Conservation (phyloP, 2,113 vertebrate species). For the Carassius gibelio region DNA sequence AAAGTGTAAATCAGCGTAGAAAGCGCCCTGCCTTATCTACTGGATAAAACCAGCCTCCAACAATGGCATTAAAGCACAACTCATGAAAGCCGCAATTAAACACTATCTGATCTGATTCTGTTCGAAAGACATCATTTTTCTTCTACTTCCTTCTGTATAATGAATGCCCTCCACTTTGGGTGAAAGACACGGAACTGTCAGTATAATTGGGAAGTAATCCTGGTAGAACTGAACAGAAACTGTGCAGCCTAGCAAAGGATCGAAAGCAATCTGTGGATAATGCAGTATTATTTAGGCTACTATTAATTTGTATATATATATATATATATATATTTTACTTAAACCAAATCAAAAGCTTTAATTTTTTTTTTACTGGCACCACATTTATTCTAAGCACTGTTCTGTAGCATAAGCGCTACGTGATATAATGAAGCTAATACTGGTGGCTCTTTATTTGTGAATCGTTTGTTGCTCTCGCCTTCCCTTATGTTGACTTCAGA, state of each 20-base stretch:
- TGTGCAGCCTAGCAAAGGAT: background rate
- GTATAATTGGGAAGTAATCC: slow-evolving; percentile 4
- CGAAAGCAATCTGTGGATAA: background rate
- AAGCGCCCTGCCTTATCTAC: slow-evolving; percentile 69
- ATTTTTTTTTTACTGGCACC: no score
- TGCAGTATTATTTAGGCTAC: background rate
- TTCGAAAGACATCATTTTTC: slow-evolving; percentile 20
- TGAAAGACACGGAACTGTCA: slow-evolving; percentile 22
- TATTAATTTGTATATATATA: no score
- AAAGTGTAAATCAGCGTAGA: slow-evolving; percentile 67
- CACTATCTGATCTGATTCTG: slow-evolving; percentile 52
- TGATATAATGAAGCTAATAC: background rate
- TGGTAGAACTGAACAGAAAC: background rate
- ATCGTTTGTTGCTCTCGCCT: slow-evolving; percentile 2
- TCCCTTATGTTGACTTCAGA: background rate
- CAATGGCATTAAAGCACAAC: slow-evolving; percentile 57
- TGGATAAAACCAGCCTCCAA: slow-evolving; percentile 47
- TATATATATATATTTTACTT: no score
- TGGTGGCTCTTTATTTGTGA: background rate
- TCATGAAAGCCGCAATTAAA: slow-evolving; percentile 58
- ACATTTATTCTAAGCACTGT: background rate
- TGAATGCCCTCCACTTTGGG: slow-evolving; percentile 32
- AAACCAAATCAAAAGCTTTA: no score
- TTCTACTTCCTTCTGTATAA: slow-evolving; percentile 16
- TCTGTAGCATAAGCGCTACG: background rate